A percentile compares a stretch with the other conserved stretches of the same genome.
phyloP scores from a whole-genome alignment of 2,797 vertebrate species.

The Pantherophis alleghaniensis region DNA sequence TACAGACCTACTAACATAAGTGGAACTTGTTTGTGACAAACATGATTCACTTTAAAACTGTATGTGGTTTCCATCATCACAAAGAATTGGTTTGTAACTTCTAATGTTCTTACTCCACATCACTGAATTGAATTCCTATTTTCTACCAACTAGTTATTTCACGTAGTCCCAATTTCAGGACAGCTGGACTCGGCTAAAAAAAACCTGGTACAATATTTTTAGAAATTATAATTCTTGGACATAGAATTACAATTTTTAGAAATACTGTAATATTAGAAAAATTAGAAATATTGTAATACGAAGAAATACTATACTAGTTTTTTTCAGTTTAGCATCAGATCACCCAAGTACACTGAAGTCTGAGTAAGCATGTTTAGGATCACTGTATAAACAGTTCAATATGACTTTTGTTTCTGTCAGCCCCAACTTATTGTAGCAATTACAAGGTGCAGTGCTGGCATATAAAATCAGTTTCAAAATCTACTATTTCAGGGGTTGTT shows the following conservation, averaged over 20 bases:
- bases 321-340: not conserved
- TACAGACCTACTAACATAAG: not conserved
- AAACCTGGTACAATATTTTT: too few species aligned
- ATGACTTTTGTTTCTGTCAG: not conserved
- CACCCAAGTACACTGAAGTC: not conserved
- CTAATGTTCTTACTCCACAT: not conserved
- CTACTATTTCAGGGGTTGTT: not conserved
- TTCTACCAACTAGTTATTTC: too few species aligned
- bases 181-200: not conserved
- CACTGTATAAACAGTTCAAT: not conserved
- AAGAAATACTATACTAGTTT: not conserved
- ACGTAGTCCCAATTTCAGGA: not conserved
- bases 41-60: not conserved
- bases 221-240: not conserved
- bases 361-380: not conserved
- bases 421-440: not conserved
- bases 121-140: not conserved
- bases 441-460: not conserved
- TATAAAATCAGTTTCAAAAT: not conserved
- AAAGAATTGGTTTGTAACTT: not conserved
- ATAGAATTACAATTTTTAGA: not conserved
- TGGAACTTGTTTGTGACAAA: not conserved
- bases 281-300: not conserved
- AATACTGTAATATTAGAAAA: not conserved
- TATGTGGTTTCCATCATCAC: not conserved